phyloP scores from a whole-genome alignment of 2,113 vertebrate genomes.

The Suricata suricatta region DNA sequence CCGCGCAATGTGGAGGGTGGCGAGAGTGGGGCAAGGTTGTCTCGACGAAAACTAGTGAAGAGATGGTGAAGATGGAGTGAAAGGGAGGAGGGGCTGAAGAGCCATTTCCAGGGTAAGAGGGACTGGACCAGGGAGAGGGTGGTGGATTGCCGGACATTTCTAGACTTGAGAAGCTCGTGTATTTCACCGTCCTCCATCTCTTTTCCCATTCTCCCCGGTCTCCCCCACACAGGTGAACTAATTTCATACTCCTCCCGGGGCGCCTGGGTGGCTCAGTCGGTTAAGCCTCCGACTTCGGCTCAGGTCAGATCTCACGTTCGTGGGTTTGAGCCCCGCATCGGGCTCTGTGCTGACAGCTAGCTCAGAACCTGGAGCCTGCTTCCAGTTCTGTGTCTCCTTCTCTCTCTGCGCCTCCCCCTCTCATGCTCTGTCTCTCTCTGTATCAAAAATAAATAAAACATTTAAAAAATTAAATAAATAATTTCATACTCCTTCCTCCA shows the following conservation, averaged over 20 bases:
- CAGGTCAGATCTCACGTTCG: too few species aligned
- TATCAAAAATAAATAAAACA: too few species aligned
- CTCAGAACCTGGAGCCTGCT: too few species aligned
- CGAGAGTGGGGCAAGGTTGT: not conserved
- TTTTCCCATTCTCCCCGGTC: not conserved
- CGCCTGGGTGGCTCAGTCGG: too few species aligned
- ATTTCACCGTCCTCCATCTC: not conserved
- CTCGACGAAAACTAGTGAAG: not conserved
- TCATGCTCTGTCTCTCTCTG: too few species aligned
- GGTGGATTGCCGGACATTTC: not conserved
- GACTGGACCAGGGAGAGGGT: not conserved
- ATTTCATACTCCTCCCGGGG: not conserved
- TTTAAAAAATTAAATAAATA: too few species aligned
- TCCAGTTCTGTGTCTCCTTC: too few species aligned
- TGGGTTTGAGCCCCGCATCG: too few species aligned
- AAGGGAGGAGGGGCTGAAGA: not conserved
- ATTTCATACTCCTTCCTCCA: not conserved
- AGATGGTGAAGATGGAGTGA: not conserved
- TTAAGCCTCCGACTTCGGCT: too few species aligned
- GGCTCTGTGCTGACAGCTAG: too few species aligned
- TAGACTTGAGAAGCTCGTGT: not conserved
- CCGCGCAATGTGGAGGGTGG: not conserved
- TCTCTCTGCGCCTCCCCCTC: too few species aligned
- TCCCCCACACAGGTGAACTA: not conserved
- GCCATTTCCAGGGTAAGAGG: not conserved